Evolutionary conservation across 2,113 vertebrate species (phyloP).

Genomic region (Oriolus oriolus): DNA sequence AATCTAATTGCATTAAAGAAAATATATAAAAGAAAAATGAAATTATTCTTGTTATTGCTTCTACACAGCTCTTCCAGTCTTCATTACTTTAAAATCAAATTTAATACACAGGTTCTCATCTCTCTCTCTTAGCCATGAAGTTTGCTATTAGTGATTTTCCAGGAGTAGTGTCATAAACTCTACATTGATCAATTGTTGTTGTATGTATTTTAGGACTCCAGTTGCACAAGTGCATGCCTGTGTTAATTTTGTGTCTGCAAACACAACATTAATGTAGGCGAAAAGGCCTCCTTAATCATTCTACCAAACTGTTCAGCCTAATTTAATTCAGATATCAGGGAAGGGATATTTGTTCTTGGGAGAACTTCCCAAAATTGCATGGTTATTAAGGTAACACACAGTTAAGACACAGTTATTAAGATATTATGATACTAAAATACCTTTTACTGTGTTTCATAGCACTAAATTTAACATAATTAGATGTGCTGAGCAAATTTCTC

Average conservation of each 20-base stretch:
- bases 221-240: slow-evolving; percentile 11
- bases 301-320: not conserved
- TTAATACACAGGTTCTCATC: not conserved
- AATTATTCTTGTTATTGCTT: not conserved
- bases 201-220: slow-evolving; percentile 16
- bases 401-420: not conserved
- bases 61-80: slow-evolving; percentile 3
- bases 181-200: slow-evolving; percentile 21
- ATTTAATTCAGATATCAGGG: not conserved
- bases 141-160: slow-evolving; percentile 28
- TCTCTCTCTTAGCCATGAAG: not conserved
- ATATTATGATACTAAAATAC: not conserved
- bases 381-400: not conserved
- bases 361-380: not conserved
- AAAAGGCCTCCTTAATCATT: not conserved
- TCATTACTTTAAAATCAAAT: slow-evolving; percentile 44
- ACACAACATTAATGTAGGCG: not conserved
- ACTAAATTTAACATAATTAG: not conserved
- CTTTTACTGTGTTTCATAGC: not conserved
- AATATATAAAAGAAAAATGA: not conserved
- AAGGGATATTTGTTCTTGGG: not conserved
- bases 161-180: not conserved
- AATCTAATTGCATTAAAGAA: not conserved
- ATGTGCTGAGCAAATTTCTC: not conserved
- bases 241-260: slow-evolving; percentile 9